Evolutionary conservation across 2,797 vertebrate genomes (phyloP).

Genomic region (Sebastes hubbsi): DNA sequence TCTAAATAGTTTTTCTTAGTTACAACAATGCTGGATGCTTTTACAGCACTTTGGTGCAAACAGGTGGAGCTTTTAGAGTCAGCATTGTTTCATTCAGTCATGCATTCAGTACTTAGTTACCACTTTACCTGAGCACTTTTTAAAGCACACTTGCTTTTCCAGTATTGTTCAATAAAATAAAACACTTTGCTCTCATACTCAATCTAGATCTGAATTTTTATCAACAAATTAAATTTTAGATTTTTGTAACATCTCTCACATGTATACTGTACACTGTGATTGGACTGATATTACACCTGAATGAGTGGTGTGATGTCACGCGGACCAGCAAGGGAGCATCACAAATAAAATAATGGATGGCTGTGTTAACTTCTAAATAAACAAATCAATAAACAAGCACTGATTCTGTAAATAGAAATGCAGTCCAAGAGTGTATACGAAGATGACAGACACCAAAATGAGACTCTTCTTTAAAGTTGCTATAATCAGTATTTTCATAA

Average conservation of each 20-base stretch:
- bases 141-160: background rate
- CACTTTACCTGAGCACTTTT: background rate
- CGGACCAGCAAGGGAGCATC: background rate
- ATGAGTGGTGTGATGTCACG: background rate
- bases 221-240: background rate
- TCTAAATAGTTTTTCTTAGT: constrained; percentile 25
- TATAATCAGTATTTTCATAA: background rate
- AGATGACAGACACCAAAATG: background rate
- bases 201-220: background rate
- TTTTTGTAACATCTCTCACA: background rate
- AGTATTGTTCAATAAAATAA: background rate
- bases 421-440: background rate
- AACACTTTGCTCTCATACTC: background rate
- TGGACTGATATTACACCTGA: constrained; percentile 29
- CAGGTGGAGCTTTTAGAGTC: constrained; percentile 30
- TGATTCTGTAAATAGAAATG: constrained; percentile 14
- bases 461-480: background rate
- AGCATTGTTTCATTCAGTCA: constrained; percentile 16
- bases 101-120: background rate
- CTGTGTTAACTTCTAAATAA: background rate
- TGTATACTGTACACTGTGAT: background rate
- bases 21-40: constrained; percentile 7
- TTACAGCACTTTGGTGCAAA: constrained; percentile 5
- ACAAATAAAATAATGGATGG: constrained; percentile 15
- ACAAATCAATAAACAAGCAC: background rate